Base-by-base conservation (phyloP, 2,113 vertebrate genomes). In the Sterrhoptilus dennistouni region DNA sequence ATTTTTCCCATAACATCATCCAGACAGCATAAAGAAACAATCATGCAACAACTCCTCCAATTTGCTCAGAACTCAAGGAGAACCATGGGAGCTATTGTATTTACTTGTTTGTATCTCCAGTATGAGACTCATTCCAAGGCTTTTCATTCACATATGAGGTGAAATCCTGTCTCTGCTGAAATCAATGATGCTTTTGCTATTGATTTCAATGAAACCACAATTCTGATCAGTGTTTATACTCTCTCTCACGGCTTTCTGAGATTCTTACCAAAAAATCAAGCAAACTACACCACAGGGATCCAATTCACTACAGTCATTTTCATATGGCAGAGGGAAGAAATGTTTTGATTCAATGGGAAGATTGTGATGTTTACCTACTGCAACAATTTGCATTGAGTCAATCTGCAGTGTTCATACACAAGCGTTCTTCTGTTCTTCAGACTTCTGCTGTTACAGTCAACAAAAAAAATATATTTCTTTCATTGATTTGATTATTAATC, bases 141-240 rank as follows among this genome's bases (percentile, higher is more conserved):
- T 47, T 75, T 88, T 68, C 28, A 83, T 63, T 49, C 61, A 52
- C 14, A 18, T 53, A 61, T 0, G 1, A 69, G 11, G 10, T 75
- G 8, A 93, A 77, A 65, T 69, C 31, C 31, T 70, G n/a, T 21
- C 31, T 83, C 49, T 69, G 10, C 5, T 38, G 17, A 83, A 94
- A 92, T 83, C 54, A 92, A 20, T 74, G 13, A 56, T 13, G 76
- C 31, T 50, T 86, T 49, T 88, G 38, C 9, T 57, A 90, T 66
- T 83, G 71, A 90, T 90, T 90, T 76, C 31, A 90, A 42, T 70
- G 25, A 69, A 94, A 83, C 18, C 22, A 38, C 63, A 83, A 21
- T 66, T 77, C 12, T 50, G 22, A 71, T 14, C 28, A 49, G 8
- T 50, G 23, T 45, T 81, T 93, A 22, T 56, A 49, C 5, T 50